Evolutionary conservation across 2,888 invertebrate genomes (phyloP).

Genomic region (Amphipoea oculea): DNA sequence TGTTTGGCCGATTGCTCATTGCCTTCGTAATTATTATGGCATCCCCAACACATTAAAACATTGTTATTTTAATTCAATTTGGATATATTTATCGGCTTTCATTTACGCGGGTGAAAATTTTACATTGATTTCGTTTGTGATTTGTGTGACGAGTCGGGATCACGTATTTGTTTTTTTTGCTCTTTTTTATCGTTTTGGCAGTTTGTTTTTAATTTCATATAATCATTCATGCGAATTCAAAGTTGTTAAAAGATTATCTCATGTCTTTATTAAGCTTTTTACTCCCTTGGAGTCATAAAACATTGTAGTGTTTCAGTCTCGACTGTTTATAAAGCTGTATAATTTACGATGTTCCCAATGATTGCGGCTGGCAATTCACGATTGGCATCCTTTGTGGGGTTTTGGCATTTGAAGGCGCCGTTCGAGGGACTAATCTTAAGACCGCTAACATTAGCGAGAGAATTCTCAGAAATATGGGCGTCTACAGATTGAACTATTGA

Average conservation of each 20-base stretch:
- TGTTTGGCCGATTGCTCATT: slow-evolving; percentile 74
- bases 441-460: slow-evolving; percentile 67
- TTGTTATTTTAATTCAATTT: slow-evolving; percentile 66
- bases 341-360: slow-evolving; percentile 73
- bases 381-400: slow-evolving; percentile 78
- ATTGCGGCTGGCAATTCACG: slow-evolving; percentile 82
- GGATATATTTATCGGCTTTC: slow-evolving; percentile 52
- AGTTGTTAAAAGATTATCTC: slow-evolving; percentile 29
- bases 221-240: slow-evolving; percentile 15
- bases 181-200: not conserved
- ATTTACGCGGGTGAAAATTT: slow-evolving; percentile 49
- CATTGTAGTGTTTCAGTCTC: slow-evolving; percentile 46
- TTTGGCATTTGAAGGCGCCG: slow-evolving; percentile 77
- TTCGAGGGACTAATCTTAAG: slow-evolving; percentile 73
- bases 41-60: slow-evolving; percentile 56
- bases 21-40: slow-evolving; percentile 72
- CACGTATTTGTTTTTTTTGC: slow-evolving; percentile 1
- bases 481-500: slow-evolving; percentile 40
- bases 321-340: slow-evolving; percentile 65
- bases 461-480: slow-evolving; percentile 56
- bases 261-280: slow-evolving; percentile 34
- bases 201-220: slow-evolving; percentile 7
- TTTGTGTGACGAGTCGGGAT: slow-evolving; percentile 16
- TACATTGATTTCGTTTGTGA: slow-evolving; percentile 44
- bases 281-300: slow-evolving; percentile 40